These are phyloP conservation scores for Beaufortia kweichowensis DNA, from an alignment of 2,113 vertebrate genomes.

Conservation along the genomic window DNA sequence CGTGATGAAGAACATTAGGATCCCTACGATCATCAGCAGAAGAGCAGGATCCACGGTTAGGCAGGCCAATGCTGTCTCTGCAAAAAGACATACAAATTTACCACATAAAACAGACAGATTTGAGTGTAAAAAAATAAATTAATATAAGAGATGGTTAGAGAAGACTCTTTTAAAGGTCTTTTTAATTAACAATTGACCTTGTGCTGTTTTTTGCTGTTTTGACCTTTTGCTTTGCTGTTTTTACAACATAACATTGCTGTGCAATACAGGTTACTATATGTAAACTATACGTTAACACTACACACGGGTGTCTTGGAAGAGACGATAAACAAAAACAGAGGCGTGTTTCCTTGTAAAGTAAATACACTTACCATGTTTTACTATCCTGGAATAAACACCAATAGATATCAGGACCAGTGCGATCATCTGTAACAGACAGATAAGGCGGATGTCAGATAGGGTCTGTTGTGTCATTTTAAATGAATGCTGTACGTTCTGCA, in stretches of 20 bases:
- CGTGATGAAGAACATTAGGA: constrained; percentile 91
- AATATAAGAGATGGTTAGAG: no score
- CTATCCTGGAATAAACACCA: constrained; percentile 84
- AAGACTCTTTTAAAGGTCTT: no score
- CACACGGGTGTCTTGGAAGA: not conserved
- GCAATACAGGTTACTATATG: no score
- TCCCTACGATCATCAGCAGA: constrained; percentile 81
- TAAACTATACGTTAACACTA: no score
- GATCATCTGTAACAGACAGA: constrained; percentile 67
- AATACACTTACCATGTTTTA: constrained; percentile 83
- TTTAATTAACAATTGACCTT: no score
- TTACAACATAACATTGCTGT: no score
- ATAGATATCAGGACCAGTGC: constrained; percentile 83
- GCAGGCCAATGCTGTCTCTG: constrained; percentile 84
- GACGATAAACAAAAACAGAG: not conserved
- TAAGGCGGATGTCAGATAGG: not conserved
- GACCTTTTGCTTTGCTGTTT: no score
- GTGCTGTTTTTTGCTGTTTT: no score
- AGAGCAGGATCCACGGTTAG: constrained; percentile 86
- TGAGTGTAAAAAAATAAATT: not conserved
- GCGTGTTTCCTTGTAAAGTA: not conserved
- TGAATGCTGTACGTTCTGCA: not conserved
- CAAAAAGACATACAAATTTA: not conserved
- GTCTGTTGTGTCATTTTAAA: not conserved
- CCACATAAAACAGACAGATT: not conserved